Conservation (phyloP, 2,113 vertebrate genomes). For the Pantherophis guttatus region DNA sequence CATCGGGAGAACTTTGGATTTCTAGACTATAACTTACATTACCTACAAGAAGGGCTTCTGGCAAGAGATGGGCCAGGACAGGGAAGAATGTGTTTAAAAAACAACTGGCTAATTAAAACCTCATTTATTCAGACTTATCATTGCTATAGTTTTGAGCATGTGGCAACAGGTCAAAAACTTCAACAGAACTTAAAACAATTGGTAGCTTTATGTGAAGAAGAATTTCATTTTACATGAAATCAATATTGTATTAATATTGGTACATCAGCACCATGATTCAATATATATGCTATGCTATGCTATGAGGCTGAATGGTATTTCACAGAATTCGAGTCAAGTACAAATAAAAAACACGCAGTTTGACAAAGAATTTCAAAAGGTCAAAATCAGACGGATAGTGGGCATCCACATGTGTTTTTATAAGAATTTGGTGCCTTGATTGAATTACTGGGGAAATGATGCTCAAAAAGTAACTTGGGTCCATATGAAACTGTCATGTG, state of each 20-base stretch:
- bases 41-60: no score
- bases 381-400: neutral
- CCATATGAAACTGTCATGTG: neutral
- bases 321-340: neutral
- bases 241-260: neutral
- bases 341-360: neutral
- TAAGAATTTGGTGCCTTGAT: neutral
- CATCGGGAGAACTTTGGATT: no score
- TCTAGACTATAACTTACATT: no score
- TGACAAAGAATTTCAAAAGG: neutral
- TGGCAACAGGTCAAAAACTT: conserved; percentile 10
- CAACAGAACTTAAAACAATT: neutral
- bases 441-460: neutral
- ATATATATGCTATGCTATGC: neutral
- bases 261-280: neutral
- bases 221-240: neutral
- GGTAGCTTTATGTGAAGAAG: neutral
- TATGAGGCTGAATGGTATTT: neutral
- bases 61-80: no score
- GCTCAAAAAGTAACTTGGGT: neutral
- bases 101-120: conserved; percentile 6
- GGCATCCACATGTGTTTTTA: neutral
- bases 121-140: conserved; percentile 18
- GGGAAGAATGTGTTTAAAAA: neutral
- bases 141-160: neutral